A percentile compares a stretch with the other conserved stretches of the same genome.
phyloP scores from a whole-genome alignment of 2,888 invertebrate species.

The Diabrotica balteata region DNA sequence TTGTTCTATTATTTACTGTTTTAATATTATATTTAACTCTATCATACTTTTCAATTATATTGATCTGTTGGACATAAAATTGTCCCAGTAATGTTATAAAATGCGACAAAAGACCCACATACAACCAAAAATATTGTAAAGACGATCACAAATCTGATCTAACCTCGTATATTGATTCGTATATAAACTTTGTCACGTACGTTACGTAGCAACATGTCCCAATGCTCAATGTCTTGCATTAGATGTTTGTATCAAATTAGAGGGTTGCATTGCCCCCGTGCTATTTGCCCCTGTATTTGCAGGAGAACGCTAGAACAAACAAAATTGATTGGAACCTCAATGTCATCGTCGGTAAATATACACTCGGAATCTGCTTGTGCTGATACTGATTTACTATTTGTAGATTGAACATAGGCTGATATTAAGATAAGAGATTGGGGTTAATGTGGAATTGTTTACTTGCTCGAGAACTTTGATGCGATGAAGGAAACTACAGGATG shows the following conservation, averaged over 20 bases:
- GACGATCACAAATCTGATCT: too few relatives aligned
- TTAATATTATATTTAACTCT: too few relatives aligned
- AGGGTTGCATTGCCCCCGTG: slow-evolving; percentile 3
- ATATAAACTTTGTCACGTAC: too few relatives aligned
- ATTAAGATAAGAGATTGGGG: slow-evolving; percentile 2
- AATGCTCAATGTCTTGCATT: background rate
- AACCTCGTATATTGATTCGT: too few relatives aligned
- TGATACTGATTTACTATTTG: slow-evolving; percentile 14
- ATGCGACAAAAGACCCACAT: too few relatives aligned
- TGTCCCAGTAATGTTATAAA: too few relatives aligned
- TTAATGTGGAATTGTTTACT: slow-evolving; percentile 4
- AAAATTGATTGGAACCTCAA: slow-evolving; percentile 16
- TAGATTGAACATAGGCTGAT: slow-evolving; percentile 4
- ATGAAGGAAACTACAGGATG: background rate
- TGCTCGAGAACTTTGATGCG: background rate
- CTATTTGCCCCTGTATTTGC: slow-evolving; percentile 1
- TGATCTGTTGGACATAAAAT: too few relatives aligned
- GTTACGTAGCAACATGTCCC: too few relatives aligned
- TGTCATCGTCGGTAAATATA: slow-evolving; percentile 20
- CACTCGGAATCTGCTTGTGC: background rate
- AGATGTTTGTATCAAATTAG: slow-evolving; percentile 5
- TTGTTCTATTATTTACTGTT: too few relatives aligned
- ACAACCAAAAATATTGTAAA: too few relatives aligned
- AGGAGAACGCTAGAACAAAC: slow-evolving; percentile 10
- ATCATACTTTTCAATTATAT: too few relatives aligned